Conservation (phyloP, 2,888 invertebrate species). For the Cryptocheilus praepositus region DNA sequence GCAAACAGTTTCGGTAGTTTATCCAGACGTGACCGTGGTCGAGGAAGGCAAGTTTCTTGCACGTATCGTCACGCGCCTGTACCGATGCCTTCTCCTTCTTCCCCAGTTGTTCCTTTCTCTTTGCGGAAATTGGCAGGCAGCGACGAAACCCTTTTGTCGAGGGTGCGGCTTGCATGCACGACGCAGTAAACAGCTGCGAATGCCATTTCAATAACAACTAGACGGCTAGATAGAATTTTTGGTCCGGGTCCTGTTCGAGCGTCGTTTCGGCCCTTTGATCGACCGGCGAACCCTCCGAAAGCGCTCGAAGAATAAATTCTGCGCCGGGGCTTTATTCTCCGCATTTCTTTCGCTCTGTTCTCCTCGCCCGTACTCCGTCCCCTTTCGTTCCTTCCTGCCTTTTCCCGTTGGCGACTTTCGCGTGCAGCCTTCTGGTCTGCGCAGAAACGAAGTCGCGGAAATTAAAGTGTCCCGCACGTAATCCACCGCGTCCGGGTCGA, state of each 20-base stretch:
- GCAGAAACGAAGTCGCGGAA: no score
- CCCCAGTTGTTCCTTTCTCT: slow-evolving; percentile 16
- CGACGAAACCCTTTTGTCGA: slow-evolving; percentile 53
- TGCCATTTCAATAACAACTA: slow-evolving; percentile 64
- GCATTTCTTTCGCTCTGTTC: slow-evolving; percentile 1
- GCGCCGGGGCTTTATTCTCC: slow-evolving; percentile 3
- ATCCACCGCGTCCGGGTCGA: no score
- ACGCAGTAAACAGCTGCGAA: slow-evolving; percentile 63
- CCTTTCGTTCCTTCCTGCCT: not conserved
- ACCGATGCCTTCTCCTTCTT: slow-evolving; percentile 3
- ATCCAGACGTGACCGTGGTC: no score
- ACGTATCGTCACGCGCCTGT: not conserved
- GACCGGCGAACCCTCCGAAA: slow-evolving; percentile 29
- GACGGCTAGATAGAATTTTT: slow-evolving; percentile 56
- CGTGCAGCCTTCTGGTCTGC: no score
- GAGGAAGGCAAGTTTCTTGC: no score
- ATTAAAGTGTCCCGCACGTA: no score
- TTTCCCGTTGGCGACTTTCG: not conserved
- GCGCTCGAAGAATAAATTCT: slow-evolving; percentile 45
- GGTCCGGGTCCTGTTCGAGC: slow-evolving; percentile 28
- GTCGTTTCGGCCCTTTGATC: slow-evolving; percentile 53
- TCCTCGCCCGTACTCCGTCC: not conserved
- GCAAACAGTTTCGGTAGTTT: no score
- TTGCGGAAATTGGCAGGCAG: slow-evolving; percentile 53
- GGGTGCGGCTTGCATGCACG: slow-evolving; percentile 35